Evolutionary conservation across 2,888 invertebrate species (phyloP).

Genomic region (Linnaemya vulpina): DNA sequence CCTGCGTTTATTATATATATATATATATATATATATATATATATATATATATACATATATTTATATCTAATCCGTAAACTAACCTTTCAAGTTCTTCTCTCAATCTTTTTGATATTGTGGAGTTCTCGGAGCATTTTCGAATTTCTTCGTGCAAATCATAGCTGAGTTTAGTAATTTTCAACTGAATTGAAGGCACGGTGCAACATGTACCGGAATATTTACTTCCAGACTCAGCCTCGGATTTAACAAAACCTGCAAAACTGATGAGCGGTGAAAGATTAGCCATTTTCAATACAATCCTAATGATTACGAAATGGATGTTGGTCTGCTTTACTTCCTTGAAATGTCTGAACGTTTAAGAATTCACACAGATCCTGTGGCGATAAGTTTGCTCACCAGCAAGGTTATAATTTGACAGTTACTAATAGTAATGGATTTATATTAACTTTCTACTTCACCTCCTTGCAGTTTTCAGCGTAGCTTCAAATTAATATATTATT

Average conservation of each 20-base stretch:
- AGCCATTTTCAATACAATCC: slow-evolving; percentile 35
- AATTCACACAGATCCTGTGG: neutral
- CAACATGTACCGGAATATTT: slow-evolving; percentile 62
- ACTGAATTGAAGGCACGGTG: slow-evolving; percentile 72
- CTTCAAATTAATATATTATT: neutral
- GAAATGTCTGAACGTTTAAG: neutral
- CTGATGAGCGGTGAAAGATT: slow-evolving; percentile 49
- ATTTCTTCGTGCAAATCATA: slow-evolving; percentile 81
- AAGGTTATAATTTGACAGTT: slow-evolving; percentile 7
- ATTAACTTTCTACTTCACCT: slow-evolving; percentile 9
- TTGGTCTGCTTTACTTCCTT: neutral
- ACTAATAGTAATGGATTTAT: neutral
- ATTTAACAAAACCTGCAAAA: slow-evolving; percentile 59
- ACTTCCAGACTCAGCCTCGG: slow-evolving; percentile 53
- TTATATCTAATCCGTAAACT: slow-evolving; percentile 65
- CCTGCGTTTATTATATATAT: neutral
- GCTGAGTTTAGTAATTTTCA: slow-evolving; percentile 79
- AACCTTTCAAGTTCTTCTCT: slow-evolving; percentile 81
- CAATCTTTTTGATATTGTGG: slow-evolving; percentile 78
- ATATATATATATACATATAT: neutral
- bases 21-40: neutral
- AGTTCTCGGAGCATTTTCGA: slow-evolving; percentile 79
- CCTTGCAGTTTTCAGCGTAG: neutral
- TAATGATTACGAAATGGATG: neutral
- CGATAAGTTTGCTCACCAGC: neutral